Base-by-base conservation (phyloP, 2,888 invertebrate species). In the Polietes domitor region DNA sequence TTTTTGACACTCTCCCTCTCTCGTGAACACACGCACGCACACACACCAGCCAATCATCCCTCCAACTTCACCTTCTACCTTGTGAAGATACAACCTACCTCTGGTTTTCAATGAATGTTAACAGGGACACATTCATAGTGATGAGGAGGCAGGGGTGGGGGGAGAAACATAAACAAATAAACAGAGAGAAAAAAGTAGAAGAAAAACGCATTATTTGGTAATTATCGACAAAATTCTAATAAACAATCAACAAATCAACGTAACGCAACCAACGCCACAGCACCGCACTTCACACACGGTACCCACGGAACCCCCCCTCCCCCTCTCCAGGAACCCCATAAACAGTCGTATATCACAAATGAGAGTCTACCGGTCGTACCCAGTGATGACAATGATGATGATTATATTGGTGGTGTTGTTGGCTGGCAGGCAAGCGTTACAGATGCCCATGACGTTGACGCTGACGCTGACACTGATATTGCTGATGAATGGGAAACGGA, bases 151-250 rank as follows among this genome's bases (percentile, higher is more conserved):
- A 12, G 15, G 28, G 21, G 17, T 1, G 37, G 12, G 37, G 17
- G 32, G 19, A 26, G 4, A 73, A 77, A 17, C 55, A 26, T 32
- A n/a, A 72, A 50, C 68, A 76, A 76, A 76, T 41, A 74, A 58
- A 63, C 28, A 12, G 37, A 37, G 12, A 37, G n/a, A n/a, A n/a
- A 37, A 37, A 3, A 9, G 19, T 21, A 6, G 0, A 58, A 77
- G 63, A 26, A 85, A 86, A 89, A 90, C 88, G 86, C 89, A 89
- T 89, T 89, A 89, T 90, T 90, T 89, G 87, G 88, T 89, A 90
- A 89, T 89, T 90, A 90, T 89, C 89, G 89, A 89, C 87, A 87
- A 87, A 89, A 88, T 89, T 88, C 88, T 86, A 87, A 86, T 86
- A 88, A 86, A 87, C 87, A 83, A 85, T 79, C 43, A 65, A 78